These are phyloP conservation scores for Athetis lepigone DNA, from an alignment of 2,888 invertebrate species.

Conservation along the genomic window DNA sequence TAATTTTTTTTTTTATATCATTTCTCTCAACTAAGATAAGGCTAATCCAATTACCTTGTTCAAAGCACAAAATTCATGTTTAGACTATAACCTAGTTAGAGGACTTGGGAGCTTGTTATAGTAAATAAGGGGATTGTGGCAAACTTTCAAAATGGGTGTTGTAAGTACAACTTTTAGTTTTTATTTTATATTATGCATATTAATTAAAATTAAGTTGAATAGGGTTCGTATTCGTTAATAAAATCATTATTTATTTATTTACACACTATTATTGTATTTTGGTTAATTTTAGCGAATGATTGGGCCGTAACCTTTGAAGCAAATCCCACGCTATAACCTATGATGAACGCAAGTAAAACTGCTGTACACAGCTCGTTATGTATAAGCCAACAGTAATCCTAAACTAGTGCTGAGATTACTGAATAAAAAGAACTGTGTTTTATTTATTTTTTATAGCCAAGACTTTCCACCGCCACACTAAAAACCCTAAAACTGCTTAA, in stretches of 20 bases:
- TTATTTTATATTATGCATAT: no score
- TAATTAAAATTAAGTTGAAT: no score
- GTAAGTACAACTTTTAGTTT: slow-evolving; percentile 14
- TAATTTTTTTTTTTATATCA: no score
- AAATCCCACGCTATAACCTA: no score
- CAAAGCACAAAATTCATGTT: slow-evolving; percentile 11
- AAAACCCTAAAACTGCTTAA: no score
- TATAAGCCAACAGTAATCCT: slow-evolving; percentile 17
- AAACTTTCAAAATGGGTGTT: slow-evolving; percentile 14
- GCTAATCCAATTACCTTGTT: slow-evolving; percentile 36
- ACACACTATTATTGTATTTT: no score
- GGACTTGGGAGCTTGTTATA: slow-evolving; percentile 10
- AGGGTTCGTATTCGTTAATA: no score
- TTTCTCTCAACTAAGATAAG: background rate
- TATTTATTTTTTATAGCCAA: background rate
- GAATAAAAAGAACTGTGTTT: background rate
- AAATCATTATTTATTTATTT: no score
- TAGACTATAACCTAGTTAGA: slow-evolving; percentile 5
- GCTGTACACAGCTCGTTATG: no score
- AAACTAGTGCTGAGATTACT: background rate
- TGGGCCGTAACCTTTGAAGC: no score
- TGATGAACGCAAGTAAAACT: no score
- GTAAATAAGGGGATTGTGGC: slow-evolving; percentile 17
- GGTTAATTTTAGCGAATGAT: no score
- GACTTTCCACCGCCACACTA: background rate